Evolutionary conservation across 2,797 vertebrate genomes (phyloP).

Genomic region (Synanceia verrucosa): DNA sequence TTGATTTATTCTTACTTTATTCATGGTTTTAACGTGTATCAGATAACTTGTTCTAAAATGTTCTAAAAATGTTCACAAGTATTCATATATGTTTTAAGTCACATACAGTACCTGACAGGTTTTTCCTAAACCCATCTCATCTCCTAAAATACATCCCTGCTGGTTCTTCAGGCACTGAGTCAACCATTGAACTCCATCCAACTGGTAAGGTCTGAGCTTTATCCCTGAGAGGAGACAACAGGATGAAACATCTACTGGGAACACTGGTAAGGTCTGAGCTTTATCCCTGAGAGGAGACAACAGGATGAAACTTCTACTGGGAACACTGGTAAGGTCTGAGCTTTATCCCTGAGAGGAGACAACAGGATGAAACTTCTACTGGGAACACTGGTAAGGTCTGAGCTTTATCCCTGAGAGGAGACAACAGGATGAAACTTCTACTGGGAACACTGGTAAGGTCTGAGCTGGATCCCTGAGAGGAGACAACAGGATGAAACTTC

Average conservation of each 20-base stretch:
- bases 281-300: no score
- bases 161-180: constrained; percentile 80
- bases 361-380: not conserved
- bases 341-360: not conserved
- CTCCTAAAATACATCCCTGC: constrained; percentile 91
- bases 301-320: no score
- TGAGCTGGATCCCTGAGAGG: no score
- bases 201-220: constrained; percentile 85
- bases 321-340: constrained; percentile 81
- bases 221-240: constrained; percentile 61
- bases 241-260: no score
- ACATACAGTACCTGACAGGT: constrained; percentile 98
- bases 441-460: no score
- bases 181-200: constrained; percentile 91
- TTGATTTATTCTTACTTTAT: not conserved
- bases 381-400: no score
- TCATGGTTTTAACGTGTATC: not conserved
- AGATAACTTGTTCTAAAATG: not conserved
- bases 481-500: no score
- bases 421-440: no score
- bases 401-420: no score
- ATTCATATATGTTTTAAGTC: not conserved
- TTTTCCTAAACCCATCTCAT: constrained; percentile 97
- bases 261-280: no score
- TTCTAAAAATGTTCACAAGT: not conserved